phyloP scores from a whole-genome alignment of 2,888 invertebrate species.

The Poecilus cupreus region DNA sequence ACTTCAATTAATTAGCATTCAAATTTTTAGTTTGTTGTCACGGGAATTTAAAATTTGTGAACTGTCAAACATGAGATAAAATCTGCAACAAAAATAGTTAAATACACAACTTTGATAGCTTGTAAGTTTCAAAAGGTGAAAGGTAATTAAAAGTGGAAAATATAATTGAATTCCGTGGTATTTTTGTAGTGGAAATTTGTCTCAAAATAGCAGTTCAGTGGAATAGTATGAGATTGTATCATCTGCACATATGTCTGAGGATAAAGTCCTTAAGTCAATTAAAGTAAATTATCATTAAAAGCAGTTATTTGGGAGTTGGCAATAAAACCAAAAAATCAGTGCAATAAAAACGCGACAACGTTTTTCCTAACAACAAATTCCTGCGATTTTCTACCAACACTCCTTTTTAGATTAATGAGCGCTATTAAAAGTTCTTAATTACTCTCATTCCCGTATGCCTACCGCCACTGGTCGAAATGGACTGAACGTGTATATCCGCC shows the following conservation, averaged over 20 bases:
- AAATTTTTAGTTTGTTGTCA: too few species aligned
- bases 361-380: background rate
- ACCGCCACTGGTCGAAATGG: background rate
- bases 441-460: conserved; percentile 1
- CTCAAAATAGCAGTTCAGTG: too few species aligned
- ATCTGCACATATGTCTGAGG: background rate
- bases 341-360: background rate
- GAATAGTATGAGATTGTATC: background rate
- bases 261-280: background rate
- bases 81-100: too few species aligned
- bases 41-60: too few species aligned
- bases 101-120: too few species aligned
- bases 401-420: background rate
- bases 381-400: background rate
- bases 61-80: too few species aligned
- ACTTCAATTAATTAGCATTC: too few species aligned
- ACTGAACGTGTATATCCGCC: background rate
- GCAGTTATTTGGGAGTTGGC: background rate
- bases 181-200: too few species aligned
- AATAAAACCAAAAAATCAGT: background rate
- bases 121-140: too few species aligned
- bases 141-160: too few species aligned
- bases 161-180: too few species aligned
- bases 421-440: conserved; percentile 30
- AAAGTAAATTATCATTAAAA: background rate